Conservation (phyloP, 2,797 vertebrate species). For the Karalla daura region DNA sequence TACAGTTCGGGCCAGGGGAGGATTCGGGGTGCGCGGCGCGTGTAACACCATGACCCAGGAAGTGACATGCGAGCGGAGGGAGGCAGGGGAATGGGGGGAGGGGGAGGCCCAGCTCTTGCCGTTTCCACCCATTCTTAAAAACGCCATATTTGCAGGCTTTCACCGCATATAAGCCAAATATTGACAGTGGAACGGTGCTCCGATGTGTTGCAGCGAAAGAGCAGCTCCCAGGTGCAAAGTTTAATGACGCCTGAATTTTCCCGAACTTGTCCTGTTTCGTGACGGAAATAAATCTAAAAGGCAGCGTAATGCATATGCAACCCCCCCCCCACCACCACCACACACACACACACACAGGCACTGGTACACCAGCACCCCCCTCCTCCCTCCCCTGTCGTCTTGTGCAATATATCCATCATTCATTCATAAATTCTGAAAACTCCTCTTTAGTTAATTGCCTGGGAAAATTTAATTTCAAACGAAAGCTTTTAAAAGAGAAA, state of each 20-base stretch:
- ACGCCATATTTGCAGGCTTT: neutral
- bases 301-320: slow-evolving; percentile 48
- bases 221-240: slow-evolving; percentile 37
- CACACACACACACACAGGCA: too few relatives aligned
- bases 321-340: neutral
- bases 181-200: slow-evolving; percentile 26
- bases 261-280: slow-evolving; percentile 44
- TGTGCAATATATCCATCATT: slow-evolving; percentile 81
- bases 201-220: slow-evolving; percentile 21
- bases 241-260: slow-evolving; percentile 47
- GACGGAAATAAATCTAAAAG: slow-evolving; percentile 49
- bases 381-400: slow-evolving; percentile 42
- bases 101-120: slow-evolving; percentile 37
- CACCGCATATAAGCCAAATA: slow-evolving; percentile 43
- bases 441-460: slow-evolving; percentile 85
- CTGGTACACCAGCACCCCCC: too few relatives aligned
- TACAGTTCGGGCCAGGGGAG: slow-evolving; percentile 61
- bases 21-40: slow-evolving; percentile 40
- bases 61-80: slow-evolving; percentile 19
- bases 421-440: slow-evolving; percentile 85
- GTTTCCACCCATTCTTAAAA: slow-evolving; percentile 18
- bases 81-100: slow-evolving; percentile 28
- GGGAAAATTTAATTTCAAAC: slow-evolving; percentile 81
- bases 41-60: slow-evolving; percentile 26
- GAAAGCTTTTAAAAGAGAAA: slow-evolving; percentile 86